Evolutionary conservation across 2,113 vertebrate species (phyloP).

Genomic region (Poecilia latipinna): DNA sequence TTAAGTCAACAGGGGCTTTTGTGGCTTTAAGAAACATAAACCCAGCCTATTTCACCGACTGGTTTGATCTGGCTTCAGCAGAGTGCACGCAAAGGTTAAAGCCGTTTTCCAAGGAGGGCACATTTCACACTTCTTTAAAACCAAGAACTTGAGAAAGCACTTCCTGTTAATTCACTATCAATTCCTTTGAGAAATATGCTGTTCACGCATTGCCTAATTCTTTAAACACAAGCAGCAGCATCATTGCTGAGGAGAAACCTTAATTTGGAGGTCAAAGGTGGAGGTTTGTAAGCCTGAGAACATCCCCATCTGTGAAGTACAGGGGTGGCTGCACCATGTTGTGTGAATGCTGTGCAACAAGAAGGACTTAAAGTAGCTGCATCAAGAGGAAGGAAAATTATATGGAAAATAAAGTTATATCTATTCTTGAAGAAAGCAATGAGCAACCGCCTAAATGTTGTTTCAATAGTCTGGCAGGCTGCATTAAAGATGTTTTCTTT

Average conservation of each 20-base stretch:
- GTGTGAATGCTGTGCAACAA: too few species aligned
- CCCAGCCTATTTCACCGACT: neutral
- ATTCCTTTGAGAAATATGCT: neutral
- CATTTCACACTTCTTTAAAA: neutral
- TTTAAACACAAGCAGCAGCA: neutral
- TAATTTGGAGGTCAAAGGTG: too few species aligned
- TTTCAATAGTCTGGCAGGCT: neutral
- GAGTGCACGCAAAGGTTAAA: neutral
- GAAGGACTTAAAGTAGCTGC: too few species aligned
- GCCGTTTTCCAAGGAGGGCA: neutral
- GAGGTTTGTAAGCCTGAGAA: too few species aligned
- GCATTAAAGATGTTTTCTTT: too few species aligned
- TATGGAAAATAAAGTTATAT: neutral
- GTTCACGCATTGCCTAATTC: neutral
- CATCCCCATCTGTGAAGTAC: too few species aligned
- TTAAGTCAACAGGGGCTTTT: neutral
- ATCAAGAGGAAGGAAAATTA: too few species aligned
- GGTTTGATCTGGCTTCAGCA: neutral
- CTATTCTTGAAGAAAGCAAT: neutral
- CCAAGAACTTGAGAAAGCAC: neutral
- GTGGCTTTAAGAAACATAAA: neutral
- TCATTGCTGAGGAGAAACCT: too few species aligned
- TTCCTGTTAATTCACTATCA: neutral
- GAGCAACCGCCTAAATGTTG: neutral
- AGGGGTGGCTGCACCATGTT: too few species aligned